Conservation (phyloP, 2,888 invertebrate genomes). For the Ernsta delagoae region DNA sequence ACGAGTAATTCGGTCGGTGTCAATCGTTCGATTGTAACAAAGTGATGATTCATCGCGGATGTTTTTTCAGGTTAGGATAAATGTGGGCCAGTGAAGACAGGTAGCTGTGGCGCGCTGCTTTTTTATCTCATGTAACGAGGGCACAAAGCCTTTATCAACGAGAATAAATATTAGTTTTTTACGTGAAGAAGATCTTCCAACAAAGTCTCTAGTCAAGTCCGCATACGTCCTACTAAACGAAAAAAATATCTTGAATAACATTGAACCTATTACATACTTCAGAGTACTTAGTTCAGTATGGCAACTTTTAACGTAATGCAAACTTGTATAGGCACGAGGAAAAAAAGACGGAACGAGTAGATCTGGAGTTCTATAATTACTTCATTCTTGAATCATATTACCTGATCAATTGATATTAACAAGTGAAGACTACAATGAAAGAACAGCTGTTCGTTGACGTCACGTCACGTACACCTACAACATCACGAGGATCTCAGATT, state of each 20-base stretch:
- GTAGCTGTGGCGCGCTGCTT: slow-evolving; percentile 43
- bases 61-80: slow-evolving; percentile 64
- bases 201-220: not conserved
- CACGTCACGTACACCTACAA: slow-evolving; percentile 4
- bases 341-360: slow-evolving; percentile 4
- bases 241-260: not conserved
- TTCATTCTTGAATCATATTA: slow-evolving; percentile 12
- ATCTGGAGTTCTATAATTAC: not conserved
- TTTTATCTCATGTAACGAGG: slow-evolving; percentile 58
- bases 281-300: not conserved
- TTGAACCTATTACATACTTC: not conserved
- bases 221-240: not conserved
- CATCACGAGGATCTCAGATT: slow-evolving; percentile 6
- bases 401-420: slow-evolving; percentile 15
- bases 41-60: slow-evolving; percentile 59
- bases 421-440: not conserved
- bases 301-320: not conserved
- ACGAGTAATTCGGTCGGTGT: slow-evolving; percentile 28
- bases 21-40: slow-evolving; percentile 39
- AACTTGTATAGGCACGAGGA: slow-evolving; percentile 16
- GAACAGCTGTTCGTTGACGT: slow-evolving; percentile 25
- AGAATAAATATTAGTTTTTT: slow-evolving; percentile 32
- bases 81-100: slow-evolving; percentile 61
- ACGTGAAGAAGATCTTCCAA: slow-evolving; percentile 1
- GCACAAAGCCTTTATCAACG: slow-evolving; percentile 42